Percentiles rank a stretch among this genome's conserved stretches.
phyloP scores from a whole-genome alignment of 2,888 invertebrate species.

The Melikaiella ostensackeni region DNA sequence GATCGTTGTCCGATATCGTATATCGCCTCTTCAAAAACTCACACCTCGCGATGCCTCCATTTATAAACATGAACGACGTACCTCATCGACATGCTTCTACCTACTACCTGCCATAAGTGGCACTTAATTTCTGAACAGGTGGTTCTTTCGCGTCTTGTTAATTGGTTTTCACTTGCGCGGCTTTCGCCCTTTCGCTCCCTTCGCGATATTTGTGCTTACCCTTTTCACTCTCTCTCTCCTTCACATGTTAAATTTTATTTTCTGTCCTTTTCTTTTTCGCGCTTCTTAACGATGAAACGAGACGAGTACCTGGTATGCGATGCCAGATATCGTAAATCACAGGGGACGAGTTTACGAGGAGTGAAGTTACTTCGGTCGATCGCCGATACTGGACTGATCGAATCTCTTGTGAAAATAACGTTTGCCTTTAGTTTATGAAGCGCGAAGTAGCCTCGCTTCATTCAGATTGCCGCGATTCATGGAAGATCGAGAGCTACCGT shows the following conservation, averaged over 20 bases:
- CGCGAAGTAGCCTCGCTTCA: constrained; percentile 23
- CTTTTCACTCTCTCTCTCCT: constrained; percentile 20
- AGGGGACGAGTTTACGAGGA: constrained; percentile 46
- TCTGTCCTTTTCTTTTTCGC: constrained; percentile 22
- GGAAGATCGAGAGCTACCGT: constrained; percentile 34
- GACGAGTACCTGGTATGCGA: constrained; percentile 44
- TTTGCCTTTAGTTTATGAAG: constrained; percentile 37
- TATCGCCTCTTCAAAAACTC: neutral
- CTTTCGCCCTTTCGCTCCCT: neutral
- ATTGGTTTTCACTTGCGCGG: constrained; percentile 29
- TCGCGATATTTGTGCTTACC: neutral
- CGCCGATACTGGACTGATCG: constrained; percentile 37
- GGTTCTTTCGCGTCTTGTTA: constrained; percentile 9
- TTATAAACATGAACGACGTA: constrained; percentile 29
- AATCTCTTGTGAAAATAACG: constrained; percentile 25
- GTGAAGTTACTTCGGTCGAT: constrained; percentile 39
- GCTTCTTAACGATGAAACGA: constrained; percentile 18
- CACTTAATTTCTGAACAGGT: constrained; percentile 25
- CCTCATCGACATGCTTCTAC: constrained; percentile 1
- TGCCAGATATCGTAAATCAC: constrained; percentile 50
- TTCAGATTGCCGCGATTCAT: constrained; percentile 31
- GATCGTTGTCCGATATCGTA: neutral
- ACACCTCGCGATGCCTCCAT: neutral
- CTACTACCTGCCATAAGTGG: neutral
- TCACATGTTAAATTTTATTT: neutral